Percentiles rank a stretch among this genome's conserved stretches.
phyloP scores from a whole-genome alignment of 2,797 vertebrate genomes.

The Gephyroberyx darwinii region DNA sequence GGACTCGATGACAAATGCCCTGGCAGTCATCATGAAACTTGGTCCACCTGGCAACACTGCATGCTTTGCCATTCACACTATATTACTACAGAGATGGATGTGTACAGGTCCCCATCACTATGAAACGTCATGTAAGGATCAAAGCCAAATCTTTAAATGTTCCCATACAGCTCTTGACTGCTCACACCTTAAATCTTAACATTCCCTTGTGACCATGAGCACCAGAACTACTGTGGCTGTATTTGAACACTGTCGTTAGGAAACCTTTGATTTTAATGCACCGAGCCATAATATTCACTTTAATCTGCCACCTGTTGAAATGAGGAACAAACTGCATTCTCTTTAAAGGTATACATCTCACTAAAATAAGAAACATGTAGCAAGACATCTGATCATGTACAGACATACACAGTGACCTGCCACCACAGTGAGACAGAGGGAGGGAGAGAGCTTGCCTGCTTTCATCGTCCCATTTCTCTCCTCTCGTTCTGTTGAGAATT shows the following conservation, averaged over 20 bases:
- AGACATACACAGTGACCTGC: no score
- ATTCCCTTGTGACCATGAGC: not conserved
- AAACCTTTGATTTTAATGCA: not conserved
- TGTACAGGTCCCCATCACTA: not conserved
- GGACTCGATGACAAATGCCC: not conserved
- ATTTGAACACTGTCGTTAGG: not conserved
- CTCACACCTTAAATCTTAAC: not conserved
- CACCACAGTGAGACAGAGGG: no score
- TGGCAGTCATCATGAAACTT: not conserved
- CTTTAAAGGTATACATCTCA: not conserved
- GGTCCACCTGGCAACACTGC: not conserved
- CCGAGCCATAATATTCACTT: not conserved
- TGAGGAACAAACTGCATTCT: constrained; percentile 7
- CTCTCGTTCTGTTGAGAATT: no score
- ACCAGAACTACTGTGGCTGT: not conserved
- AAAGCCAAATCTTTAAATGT: no score
- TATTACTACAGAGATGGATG: no score
- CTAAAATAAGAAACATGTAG: no score
- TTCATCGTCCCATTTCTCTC: no score
- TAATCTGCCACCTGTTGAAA: constrained; percentile 1
- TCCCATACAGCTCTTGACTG: not conserved
- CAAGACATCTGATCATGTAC: no score
- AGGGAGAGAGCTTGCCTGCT: no score
- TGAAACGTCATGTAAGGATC: no score
- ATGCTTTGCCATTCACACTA: not conserved